Conservation (phyloP, 2,113 vertebrate species). For the Neofelis nebulosa region DNA sequence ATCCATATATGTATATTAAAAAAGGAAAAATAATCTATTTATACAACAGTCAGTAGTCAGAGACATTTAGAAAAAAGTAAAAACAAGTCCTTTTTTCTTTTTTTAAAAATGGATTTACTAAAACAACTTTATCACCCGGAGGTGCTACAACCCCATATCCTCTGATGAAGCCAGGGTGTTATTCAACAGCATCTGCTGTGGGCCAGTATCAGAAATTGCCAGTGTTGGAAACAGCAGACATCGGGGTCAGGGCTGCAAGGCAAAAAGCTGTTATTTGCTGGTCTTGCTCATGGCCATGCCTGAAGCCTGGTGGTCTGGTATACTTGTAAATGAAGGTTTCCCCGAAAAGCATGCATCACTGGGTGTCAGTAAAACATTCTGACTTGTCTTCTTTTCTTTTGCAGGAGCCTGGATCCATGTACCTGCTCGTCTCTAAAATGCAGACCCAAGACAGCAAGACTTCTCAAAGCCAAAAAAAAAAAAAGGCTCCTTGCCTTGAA, state of each 20-base stretch:
- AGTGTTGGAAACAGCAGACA: constrained; percentile 38
- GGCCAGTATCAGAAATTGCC: constrained; percentile 41
- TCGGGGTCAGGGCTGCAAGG: constrained; percentile 65
- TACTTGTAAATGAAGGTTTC: constrained; percentile 80
- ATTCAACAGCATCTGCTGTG: constrained; percentile 70
- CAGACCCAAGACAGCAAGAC: constrained; percentile 70
- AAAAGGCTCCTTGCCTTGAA: constrained; percentile 66
- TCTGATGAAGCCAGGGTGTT: constrained; percentile 79
- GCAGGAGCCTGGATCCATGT: constrained; percentile 68
- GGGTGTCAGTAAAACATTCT: constrained; percentile 81
- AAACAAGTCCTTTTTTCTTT: constrained; percentile 89
- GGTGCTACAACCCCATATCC: constrained; percentile 80
- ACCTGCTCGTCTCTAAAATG: constrained; percentile 74
- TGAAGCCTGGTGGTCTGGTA: constrained; percentile 81
- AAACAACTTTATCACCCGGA: constrained; percentile 86
- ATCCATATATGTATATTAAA: constrained; percentile 82
- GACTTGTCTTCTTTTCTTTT: constrained; percentile 63
- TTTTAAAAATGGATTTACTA: constrained; percentile 90
- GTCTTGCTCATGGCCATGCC: constrained; percentile 81
- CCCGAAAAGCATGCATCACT: constrained; percentile 81
- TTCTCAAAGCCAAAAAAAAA: constrained; percentile 65
- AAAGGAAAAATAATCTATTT: constrained; percentile 92
- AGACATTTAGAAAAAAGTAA: constrained; percentile 92
- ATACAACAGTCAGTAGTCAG: constrained; percentile 92
- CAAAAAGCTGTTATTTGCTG: constrained; percentile 75